Evolutionary conservation across 2,888 invertebrate species (phyloP).

Genomic region (Thyatira batis): DNA sequence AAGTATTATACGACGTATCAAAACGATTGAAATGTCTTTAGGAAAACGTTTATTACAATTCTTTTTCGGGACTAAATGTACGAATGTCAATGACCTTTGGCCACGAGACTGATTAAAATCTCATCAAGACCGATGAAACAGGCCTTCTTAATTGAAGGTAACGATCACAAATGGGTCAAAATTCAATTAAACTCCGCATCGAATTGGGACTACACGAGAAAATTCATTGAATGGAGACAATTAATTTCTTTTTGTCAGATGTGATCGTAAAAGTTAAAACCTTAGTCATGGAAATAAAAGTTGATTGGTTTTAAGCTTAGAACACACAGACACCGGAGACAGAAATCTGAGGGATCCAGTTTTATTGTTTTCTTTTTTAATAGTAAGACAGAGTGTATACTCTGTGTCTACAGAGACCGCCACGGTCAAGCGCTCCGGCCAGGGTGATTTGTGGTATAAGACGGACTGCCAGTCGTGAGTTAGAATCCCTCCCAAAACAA

Average conservation of each 20-base stretch:
- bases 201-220: background rate
- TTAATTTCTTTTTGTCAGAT: constrained; percentile 32
- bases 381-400: too few relatives aligned
- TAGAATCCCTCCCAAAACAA: too few relatives aligned
- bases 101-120: background rate
- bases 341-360: too few relatives aligned
- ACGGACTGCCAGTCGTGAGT: too few relatives aligned
- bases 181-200: constrained; percentile 1
- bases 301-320: constrained; percentile 27
- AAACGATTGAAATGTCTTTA: background rate
- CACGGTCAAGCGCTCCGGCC: too few relatives aligned
- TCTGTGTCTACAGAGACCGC: too few relatives aligned
- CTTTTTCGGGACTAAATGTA: background rate
- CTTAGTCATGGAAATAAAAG: constrained; percentile 22
- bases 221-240: constrained; percentile 7
- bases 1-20: background rate
- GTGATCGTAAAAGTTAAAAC: constrained; percentile 32
- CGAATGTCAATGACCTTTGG: background rate
- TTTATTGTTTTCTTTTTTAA: too few relatives aligned
- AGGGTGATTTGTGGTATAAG: too few relatives aligned
- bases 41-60: background rate
- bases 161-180: background rate
- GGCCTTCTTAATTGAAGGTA: constrained; percentile 21
- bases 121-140: constrained; percentile 17
- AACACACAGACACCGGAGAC: too few relatives aligned